phyloP scores from a whole-genome alignment of 2,797 vertebrate genomes.

The Mionectes olivaceus region DNA sequence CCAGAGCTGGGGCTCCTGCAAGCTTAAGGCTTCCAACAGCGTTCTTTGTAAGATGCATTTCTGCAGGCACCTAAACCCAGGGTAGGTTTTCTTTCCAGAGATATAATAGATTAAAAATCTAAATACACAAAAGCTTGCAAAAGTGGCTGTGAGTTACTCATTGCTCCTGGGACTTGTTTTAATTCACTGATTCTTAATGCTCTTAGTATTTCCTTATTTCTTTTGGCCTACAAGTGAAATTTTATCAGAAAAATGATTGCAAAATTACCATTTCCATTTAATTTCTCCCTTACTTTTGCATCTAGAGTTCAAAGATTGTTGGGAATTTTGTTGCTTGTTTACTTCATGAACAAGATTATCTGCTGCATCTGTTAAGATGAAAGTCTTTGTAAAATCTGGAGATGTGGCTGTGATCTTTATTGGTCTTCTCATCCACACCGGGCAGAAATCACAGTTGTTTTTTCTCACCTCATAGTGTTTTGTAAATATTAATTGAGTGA shows the following conservation, averaged over 20 bases:
- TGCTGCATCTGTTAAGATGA: neutral
- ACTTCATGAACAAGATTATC: neutral
- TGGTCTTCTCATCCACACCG: neutral
- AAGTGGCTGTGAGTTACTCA: neutral
- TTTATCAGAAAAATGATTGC: neutral
- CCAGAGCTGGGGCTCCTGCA: neutral
- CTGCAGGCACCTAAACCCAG: neutral
- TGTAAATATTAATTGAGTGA: neutral
- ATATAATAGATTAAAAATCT: neutral
- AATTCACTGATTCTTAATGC: neutral
- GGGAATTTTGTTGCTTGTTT: neutral
- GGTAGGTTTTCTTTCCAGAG: neutral
- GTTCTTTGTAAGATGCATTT: neutral
- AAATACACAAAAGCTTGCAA: neutral
- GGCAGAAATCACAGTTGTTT: neutral
- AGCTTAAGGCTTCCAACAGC: neutral
- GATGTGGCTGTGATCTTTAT: neutral
- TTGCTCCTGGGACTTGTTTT: neutral
- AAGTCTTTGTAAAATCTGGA: neutral
- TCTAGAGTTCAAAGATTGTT: neutral
- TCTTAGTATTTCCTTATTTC: neutral
- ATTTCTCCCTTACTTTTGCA: neutral
- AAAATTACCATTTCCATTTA: neutral
- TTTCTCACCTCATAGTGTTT: neutral
- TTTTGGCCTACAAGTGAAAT: neutral